These are phyloP conservation scores for Drosophila parthenogenetica DNA, from an alignment of 2,888 invertebrate species.

Conservation along the genomic window DNA sequence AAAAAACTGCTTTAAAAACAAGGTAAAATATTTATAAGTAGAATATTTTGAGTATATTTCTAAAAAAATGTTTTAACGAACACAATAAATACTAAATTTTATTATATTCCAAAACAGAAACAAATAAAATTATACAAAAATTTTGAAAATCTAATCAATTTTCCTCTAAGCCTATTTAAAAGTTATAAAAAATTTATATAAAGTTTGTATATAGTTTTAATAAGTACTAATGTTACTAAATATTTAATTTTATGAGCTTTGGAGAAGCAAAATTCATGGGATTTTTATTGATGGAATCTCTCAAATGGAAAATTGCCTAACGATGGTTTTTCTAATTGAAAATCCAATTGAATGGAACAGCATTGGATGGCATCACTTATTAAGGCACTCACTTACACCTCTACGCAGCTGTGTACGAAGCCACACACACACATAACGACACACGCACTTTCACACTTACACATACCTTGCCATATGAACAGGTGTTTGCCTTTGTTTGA, in stretches of 20 bases:
- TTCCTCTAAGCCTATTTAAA: no score
- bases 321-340: neutral
- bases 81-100: neutral
- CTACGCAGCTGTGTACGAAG: neutral
- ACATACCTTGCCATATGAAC: conserved; percentile 27
- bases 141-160: no score
- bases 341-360: conserved; percentile 7
- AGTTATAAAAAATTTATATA: no score
- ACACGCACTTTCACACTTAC: neutral
- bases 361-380: conserved; percentile 31
- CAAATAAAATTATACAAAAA: no score
- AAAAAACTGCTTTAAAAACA: neutral
- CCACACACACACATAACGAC: neutral
- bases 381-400: conserved; percentile 16
- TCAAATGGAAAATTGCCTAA: neutral
- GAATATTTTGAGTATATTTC: neutral
- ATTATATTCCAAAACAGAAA: neutral
- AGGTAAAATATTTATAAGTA: no score
- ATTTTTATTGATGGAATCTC: neutral
- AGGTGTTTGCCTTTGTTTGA: conserved; percentile 60
- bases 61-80: no score
- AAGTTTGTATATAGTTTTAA: no score
- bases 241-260: neutral
- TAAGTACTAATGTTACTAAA: neutral
- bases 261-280: neutral